Evolutionary conservation across 2,797 vertebrate species (phyloP), one percentile per base, ranked within the genome.

Genomic region (Megalops cyprinoides): DNA sequence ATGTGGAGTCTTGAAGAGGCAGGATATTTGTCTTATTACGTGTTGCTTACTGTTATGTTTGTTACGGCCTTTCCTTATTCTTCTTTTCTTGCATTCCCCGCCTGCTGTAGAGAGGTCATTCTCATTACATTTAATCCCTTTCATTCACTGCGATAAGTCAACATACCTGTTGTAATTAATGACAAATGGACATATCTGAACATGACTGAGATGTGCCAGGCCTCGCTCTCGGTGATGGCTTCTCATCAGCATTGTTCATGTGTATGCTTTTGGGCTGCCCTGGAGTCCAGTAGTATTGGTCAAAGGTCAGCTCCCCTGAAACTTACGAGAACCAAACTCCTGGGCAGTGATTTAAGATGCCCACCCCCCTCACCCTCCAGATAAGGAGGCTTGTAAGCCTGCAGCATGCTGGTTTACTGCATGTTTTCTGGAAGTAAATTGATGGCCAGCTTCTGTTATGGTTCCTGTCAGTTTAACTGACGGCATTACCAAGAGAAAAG

Each of bases 391-490:
- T 91, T 96, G 96, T 95, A 96, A 94, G 94, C 92, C 93, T 92
- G 89, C 91, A 91, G 91, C 92, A 94, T 93, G 91, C 92, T 82
- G 89, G 90, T 95, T 94, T 94, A 95, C 89, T 88, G 89, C 93
- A 95, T 95, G 94, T 94, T 96, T 94, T 94, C 95, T 94, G 94
- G 95, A 96, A 95, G 95, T 94, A 91, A 95, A 93, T 93, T 93
- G 94, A 95, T 84, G 77, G 93, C 92, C 88, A 89, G 90, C 94
- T 92, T 93, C 92, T 92, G 90, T 92, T 96, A 94, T 91, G 87
- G 95, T 95, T 96, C 95, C 95, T 96, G 95, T 95, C 96, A 95
- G 94, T 96, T 97, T 96, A 97, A 96, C 93, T 92, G 90, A 93
- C 88, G 89, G 89, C 92, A 94, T 96, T 96, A 96, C 95, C 94